Conservation (phyloP, 2,888 invertebrate species). For the Cylindroiulus punctatus region DNA sequence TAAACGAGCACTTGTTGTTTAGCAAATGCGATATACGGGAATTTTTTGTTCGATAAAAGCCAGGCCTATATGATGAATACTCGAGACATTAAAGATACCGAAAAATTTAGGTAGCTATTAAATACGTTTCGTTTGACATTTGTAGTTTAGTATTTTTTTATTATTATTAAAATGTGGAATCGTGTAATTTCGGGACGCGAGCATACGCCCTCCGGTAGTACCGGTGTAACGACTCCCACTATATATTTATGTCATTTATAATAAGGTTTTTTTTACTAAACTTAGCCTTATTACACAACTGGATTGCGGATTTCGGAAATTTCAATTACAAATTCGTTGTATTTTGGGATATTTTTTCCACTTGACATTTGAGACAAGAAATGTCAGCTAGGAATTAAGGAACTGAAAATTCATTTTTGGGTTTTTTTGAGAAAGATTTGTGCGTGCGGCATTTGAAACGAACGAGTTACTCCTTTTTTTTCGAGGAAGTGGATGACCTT, state of each 20-base stretch:
- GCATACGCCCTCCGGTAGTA: constrained; percentile 22
- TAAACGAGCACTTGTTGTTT: neutral
- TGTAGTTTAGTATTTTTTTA: constrained; percentile 35
- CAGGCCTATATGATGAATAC: constrained; percentile 8
- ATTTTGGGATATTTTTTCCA: neutral
- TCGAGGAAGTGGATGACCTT: constrained; percentile 28
- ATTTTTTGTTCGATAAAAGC: constrained; percentile 42
- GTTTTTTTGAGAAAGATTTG: neutral
- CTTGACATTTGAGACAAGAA: neutral
- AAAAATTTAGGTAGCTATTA: constrained; percentile 34
- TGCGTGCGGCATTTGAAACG: constrained; percentile 34
- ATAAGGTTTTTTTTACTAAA: neutral
- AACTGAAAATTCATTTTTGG: constrained; percentile 27
- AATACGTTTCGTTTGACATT: constrained; percentile 42
- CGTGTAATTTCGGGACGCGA: constrained; percentile 10
- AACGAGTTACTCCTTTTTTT: constrained; percentile 14
- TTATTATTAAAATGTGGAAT: constrained; percentile 36
- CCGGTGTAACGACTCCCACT: constrained; percentile 25
- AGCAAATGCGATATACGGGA: neutral
- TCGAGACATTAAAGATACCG: constrained; percentile 29
- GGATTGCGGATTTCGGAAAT: neutral
- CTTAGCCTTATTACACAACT: constrained; percentile 13
- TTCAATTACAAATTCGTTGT: constrained; percentile 38
- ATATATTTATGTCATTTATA: constrained; percentile 25
- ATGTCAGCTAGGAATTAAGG: constrained; percentile 42